These are phyloP conservation scores for Eumaeus atala DNA, from an alignment of 1,140 invertebrate genomes.

Conservation along the genomic window DNA sequence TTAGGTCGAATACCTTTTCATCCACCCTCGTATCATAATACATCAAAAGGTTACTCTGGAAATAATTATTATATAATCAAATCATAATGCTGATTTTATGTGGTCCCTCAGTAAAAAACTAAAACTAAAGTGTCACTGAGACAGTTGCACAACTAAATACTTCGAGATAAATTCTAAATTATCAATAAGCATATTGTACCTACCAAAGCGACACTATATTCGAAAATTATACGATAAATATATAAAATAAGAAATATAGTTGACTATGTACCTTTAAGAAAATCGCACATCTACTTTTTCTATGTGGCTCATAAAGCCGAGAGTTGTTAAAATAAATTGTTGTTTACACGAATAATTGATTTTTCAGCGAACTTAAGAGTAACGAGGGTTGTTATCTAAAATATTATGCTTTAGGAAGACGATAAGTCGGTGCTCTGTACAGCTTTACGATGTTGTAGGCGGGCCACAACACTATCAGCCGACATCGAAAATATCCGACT, in stretches of 20 bases:
- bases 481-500: not conserved
- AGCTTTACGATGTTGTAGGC: not conserved
- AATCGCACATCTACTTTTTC: constrained; percentile 6
- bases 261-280: not conserved
- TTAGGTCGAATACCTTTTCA: too few species aligned
- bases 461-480: not conserved
- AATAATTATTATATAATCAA: too few species aligned
- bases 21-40: too few species aligned
- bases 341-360: constrained; percentile 32
- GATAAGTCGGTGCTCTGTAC: not conserved
- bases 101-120: too few species aligned
- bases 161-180: too few species aligned
- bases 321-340: constrained; percentile 38
- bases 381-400: not conserved
- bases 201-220: not conserved
- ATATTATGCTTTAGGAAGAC: not conserved
- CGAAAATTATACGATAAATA: not conserved
- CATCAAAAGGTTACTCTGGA: too few species aligned
- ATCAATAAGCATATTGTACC: not conserved
- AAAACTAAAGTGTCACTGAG: too few species aligned
- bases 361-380: constrained; percentile 12
- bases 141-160: too few species aligned
- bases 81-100: too few species aligned
- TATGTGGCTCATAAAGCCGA: constrained; percentile 30
- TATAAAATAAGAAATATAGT: not conserved